phyloP scores from a whole-genome alignment of 2,797 vertebrate species.

The Propithecus deckenii region DNA sequence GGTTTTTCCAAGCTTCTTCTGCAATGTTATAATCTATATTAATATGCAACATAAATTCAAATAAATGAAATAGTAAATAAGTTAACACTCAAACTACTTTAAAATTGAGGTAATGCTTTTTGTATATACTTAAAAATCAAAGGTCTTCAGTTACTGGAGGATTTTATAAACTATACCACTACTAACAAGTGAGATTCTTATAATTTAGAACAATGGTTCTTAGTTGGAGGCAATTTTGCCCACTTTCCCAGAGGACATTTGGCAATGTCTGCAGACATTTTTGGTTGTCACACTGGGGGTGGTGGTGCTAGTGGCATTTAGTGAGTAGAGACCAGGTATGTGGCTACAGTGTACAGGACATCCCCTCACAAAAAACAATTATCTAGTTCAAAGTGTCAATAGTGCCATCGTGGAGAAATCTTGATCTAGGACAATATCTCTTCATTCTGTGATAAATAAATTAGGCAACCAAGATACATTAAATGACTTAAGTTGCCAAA shows the following conservation, averaged over 20 bases:
- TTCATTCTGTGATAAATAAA: background rate
- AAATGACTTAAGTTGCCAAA: background rate
- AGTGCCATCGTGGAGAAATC: background rate
- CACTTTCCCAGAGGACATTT: background rate
- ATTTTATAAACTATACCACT: background rate
- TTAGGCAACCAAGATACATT: background rate
- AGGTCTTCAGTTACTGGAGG: background rate
- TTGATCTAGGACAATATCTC: background rate
- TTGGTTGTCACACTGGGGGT: background rate
- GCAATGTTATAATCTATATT: background rate
- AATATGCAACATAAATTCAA: constrained; percentile 13
- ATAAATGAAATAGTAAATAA: background rate
- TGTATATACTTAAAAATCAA: background rate
- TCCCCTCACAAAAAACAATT: background rate
- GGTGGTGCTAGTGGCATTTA: background rate
- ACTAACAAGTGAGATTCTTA: background rate
- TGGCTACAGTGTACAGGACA: background rate
- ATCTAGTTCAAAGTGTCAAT: background rate
- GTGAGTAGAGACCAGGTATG: background rate
- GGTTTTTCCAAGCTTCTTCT: constrained; percentile 12
- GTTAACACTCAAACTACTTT: background rate
- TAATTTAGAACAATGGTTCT: background rate
- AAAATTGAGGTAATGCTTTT: constrained; percentile 24
- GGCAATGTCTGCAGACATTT: background rate
- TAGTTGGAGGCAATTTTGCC: background rate